Base-by-base conservation (phyloP, 2,888 invertebrate species). In the Dynastes maya region DNA sequence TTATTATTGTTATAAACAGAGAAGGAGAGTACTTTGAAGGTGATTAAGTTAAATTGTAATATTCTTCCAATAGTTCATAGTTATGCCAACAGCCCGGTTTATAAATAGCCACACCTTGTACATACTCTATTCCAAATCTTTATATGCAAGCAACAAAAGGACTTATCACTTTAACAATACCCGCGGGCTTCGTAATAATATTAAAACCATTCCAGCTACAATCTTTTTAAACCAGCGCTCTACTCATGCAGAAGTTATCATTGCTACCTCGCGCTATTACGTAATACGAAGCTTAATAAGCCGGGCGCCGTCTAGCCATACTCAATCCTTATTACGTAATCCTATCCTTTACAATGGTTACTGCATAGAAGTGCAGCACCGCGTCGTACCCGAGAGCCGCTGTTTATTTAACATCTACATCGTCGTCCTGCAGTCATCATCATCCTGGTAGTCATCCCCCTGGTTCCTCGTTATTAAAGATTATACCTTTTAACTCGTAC, bases 271-370 rank as follows among this genome's bases (percentile, higher is more conserved):
- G 22, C 11, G 51, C 58, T 79, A 74, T 80, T 78, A 78, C 58
- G 76, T 80, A 80, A 80, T 78, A 75, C 64, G 78, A 78, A 78
- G 72, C 78, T 72, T 78, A 80, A 80, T 80, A 80, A 80, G 77
- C 76, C 65, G 27, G 71, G 72, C 76, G 40, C 16, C 58, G 80
- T 80, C 80, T 80, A 71, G 80, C 78, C 80, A 64, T 78, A 78
- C 67, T 80, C 80, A 78, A 77, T 80, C 78, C 78, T 78, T 76
- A 80, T 80, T 80, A 80, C 72, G 80, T 80, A 80, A 80, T 80
- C 78, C 75, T 78, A 80, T 80, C 80, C 76, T 72, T 55, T 76
- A 80, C 80, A 80, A 80, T 78, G 80, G 80, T 72, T 77, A 78
- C 68, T 72, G 67, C 68, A 55, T 22, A 76, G 77, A 76, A 64